phyloP scores from a whole-genome alignment of 92 coral and sea anemone genomes.

The Pocillopora meandrina region DNA sequence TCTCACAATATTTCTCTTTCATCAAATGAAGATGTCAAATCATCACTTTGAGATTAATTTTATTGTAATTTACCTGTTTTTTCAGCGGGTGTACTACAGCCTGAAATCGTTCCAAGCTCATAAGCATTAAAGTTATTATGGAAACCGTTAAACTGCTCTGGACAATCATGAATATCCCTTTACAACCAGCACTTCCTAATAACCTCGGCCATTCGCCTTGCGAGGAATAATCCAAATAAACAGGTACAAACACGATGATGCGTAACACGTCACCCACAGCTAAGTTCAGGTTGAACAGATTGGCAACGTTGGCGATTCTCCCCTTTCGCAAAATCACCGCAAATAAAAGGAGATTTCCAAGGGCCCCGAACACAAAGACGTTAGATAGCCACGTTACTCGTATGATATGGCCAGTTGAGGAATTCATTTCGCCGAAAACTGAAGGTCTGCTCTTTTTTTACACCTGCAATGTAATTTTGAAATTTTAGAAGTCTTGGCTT shows the following conservation, averaged over 20 bases:
- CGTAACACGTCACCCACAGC: constrained; percentile 71
- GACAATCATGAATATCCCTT: constrained; percentile 32
- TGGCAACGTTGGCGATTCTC: constrained; percentile 62
- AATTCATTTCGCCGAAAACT: background rate
- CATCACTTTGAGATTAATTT: background rate
- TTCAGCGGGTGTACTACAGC: constrained; percentile 64
- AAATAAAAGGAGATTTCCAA: constrained; percentile 68
- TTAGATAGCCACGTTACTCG: constrained; percentile 67
- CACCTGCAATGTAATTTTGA: background rate
- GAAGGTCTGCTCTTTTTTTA: background rate
- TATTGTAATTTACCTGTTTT: constrained; percentile 57
- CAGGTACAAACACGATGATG: constrained; percentile 59
- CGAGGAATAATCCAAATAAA: constrained; percentile 64
- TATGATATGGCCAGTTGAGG: constrained; percentile 2
- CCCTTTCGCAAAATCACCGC: constrained; percentile 60
- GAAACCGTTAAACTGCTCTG: constrained; percentile 54
- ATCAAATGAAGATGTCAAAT: too few relatives aligned
- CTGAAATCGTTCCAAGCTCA: constrained; percentile 75
- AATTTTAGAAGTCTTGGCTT: background rate
- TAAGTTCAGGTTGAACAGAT: constrained; percentile 68
- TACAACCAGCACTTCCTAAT: constrained; percentile 58
- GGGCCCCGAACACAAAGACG: constrained; percentile 44
- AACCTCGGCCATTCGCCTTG: constrained; percentile 49
- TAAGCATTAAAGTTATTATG: constrained; percentile 57
- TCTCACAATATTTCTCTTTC: too few relatives aligned